Percentiles rank a stretch among this genome's conserved stretches.
phyloP scores from a whole-genome alignment of 2,113 vertebrate species.

The Thalassoma bifasciatum region DNA sequence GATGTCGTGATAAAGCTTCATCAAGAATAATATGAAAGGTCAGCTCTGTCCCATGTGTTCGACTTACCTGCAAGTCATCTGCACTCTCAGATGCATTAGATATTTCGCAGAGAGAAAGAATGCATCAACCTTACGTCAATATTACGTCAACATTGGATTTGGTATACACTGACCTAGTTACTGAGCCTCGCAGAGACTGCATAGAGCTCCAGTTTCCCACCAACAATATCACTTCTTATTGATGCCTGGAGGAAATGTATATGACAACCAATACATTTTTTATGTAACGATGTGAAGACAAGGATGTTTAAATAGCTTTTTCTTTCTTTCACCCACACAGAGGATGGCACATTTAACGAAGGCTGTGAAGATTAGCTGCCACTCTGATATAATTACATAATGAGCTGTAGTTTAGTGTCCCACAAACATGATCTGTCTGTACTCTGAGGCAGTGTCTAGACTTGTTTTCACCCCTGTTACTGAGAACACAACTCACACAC shows the following conservation, averaged over 20 bases:
- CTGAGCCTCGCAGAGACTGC: constrained; percentile 23
- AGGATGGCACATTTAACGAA: not conserved
- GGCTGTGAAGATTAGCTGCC: not conserved
- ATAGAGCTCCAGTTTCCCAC: constrained; percentile 11
- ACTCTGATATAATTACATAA: not conserved
- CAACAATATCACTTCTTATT: constrained; percentile 5
- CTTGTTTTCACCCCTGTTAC: too few relatives aligned
- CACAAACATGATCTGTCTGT: not conserved
- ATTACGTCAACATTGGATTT: constrained; percentile 10
- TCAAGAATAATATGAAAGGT: not conserved
- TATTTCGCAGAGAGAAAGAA: not conserved
- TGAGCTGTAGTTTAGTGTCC: not conserved
- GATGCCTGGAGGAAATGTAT: constrained; percentile 5
- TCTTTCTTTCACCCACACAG: not conserved
- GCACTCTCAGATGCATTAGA: not conserved
- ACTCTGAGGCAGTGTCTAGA: too few relatives aligned
- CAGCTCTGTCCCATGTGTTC: not conserved
- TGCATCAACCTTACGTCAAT: not conserved
- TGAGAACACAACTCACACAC: too few relatives aligned
- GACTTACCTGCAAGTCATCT: not conserved
- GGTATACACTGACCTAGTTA: constrained; percentile 36
- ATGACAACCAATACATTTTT: not conserved
- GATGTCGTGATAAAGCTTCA: not conserved
- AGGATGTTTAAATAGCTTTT: not conserved
- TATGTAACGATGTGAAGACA: not conserved